Conservation (phyloP, 1,140 invertebrate species). For the Eubasilissa regina region DNA sequence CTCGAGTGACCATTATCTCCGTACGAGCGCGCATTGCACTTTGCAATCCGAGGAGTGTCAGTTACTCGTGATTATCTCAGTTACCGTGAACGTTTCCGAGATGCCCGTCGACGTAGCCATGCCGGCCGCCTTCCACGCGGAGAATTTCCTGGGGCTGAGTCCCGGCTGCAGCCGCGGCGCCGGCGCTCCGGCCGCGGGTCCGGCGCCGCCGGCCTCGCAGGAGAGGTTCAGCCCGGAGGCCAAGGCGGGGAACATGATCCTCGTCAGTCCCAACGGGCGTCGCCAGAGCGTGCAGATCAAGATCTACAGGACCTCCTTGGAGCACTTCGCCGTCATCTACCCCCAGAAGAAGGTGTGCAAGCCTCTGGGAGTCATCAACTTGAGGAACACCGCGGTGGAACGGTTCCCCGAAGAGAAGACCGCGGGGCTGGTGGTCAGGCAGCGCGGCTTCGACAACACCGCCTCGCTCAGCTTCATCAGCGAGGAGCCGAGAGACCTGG, state of each 20-base stretch:
- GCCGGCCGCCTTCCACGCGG: conserved; percentile 56
- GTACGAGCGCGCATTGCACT: too few species aligned
- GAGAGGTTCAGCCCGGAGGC: conserved; percentile 75
- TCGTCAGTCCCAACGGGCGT: conserved; percentile 74
- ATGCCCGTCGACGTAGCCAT: conserved; percentile 58
- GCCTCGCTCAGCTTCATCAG: conserved; percentile 75
- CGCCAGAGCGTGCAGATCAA: conserved; percentile 77
- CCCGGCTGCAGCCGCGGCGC: conserved; percentile 52
- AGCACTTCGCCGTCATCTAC: conserved; percentile 80
- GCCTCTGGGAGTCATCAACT: conserved; percentile 76
- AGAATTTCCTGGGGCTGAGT: conserved; percentile 51
- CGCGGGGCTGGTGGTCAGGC: conserved; percentile 73
- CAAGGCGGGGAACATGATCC: conserved; percentile 76
- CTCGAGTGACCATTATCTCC: neutral
- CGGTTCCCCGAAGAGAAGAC: conserved; percentile 68
- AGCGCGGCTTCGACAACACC: conserved; percentile 76
- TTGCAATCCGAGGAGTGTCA: neutral
- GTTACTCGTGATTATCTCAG: neutral
- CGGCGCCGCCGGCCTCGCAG: conserved; percentile 61
- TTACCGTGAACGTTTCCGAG: neutral
- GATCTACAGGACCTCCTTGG: conserved; percentile 78
- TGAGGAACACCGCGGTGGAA: conserved; percentile 75
- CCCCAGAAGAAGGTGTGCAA: conserved; percentile 78
- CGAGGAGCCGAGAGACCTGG: conserved; percentile 74
- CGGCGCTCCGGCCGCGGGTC: conserved; percentile 59